Evolutionary conservation across 2,797 vertebrate genomes (phyloP).

Genomic region (Sebastes diaconus): DNA sequence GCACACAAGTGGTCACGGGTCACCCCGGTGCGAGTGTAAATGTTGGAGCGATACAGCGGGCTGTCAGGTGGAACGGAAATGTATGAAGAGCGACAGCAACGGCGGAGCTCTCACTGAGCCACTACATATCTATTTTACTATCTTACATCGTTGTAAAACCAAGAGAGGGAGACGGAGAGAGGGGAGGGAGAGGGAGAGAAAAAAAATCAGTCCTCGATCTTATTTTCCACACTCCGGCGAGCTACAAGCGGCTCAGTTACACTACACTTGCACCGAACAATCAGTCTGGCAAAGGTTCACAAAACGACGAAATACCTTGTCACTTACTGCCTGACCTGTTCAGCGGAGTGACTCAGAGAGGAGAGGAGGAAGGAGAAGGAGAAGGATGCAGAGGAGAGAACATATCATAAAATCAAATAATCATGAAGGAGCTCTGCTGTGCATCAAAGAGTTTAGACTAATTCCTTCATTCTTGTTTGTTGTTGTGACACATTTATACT

Average conservation of each 20-base stretch:
- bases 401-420: constrained; percentile 36
- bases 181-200: not conserved
- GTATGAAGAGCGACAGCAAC: constrained; percentile 60
- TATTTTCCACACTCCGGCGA: constrained; percentile 92
- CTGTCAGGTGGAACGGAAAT: constrained; percentile 73
- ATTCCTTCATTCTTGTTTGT: constrained; percentile 35
- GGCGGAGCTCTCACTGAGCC: constrained; percentile 37
- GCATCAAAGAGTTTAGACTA: constrained; percentile 4
- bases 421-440: constrained; percentile 42
- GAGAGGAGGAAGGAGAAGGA: not conserved
- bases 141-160: constrained; percentile 63
- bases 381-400: not conserved
- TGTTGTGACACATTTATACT: not conserved
- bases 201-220: constrained; percentile 81
- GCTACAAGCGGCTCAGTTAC: constrained; percentile 90
- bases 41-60: constrained; percentile 49
- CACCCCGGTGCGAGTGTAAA: constrained; percentile 56
- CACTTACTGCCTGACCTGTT: constrained; percentile 86
- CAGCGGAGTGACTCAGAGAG: constrained; percentile 63
- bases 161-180: not conserved
- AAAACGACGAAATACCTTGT: constrained; percentile 89
- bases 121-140: constrained; percentile 75
- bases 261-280: constrained; percentile 88
- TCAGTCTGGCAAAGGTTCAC: constrained; percentile 89
- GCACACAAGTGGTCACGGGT: constrained; percentile 70